Evolutionary conservation across 2,888 invertebrate genomes (phyloP).

Genomic region (Ommatoiulus sabulosus): DNA sequence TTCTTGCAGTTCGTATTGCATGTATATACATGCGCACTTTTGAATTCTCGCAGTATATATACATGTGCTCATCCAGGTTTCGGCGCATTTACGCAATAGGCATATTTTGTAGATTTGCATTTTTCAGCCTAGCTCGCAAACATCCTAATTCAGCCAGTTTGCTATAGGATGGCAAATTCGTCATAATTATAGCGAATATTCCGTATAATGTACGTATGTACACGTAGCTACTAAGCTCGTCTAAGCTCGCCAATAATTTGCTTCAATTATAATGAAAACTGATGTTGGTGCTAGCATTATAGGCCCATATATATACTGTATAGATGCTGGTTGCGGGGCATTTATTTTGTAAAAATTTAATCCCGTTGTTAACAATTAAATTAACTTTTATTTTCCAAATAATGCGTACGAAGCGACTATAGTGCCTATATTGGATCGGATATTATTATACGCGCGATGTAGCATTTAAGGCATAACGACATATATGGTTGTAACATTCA

Average conservation of each 20-base stretch:
- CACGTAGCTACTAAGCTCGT: background rate
- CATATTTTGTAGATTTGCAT: background rate
- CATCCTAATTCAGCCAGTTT: background rate
- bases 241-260: slow-evolving; percentile 27
- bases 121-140: background rate
- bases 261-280: slow-evolving; percentile 17
- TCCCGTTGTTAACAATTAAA: background rate
- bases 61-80: background rate
- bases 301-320: background rate
- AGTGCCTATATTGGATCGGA: background rate
- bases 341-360: background rate
- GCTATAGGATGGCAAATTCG: background rate
- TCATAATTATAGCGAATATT: background rate
- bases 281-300: background rate
- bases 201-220: background rate
- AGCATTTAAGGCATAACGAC: background rate
- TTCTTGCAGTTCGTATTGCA: background rate
- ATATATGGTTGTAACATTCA: too few relatives aligned
- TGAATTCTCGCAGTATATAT: background rate
- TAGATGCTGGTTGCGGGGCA: background rate
- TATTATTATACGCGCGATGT: background rate
- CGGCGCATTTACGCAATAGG: background rate
- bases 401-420: background rate
- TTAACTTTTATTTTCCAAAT: background rate
- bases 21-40: background rate